phyloP scores from a whole-genome alignment of 1,140 invertebrate species.

The Eupeodes corollae region DNA sequence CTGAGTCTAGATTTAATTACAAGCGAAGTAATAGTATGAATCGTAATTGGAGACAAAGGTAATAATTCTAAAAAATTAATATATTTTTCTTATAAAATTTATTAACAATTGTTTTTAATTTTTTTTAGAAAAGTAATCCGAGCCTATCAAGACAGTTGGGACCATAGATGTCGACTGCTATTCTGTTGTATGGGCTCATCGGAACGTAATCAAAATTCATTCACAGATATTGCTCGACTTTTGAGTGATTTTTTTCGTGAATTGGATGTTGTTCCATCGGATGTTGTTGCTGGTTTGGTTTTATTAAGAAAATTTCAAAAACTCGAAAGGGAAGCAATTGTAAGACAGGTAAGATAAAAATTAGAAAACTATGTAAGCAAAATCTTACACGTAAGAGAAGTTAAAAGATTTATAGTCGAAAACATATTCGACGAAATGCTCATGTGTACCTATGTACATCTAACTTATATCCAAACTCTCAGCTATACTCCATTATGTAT shows the following conservation, averaged over 20 bases:
- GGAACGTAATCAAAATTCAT: conserved; percentile 71
- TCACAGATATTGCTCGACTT: conserved; percentile 74
- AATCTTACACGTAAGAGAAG: too few relatives aligned
- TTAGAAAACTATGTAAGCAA: too few relatives aligned
- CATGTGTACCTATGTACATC: too few relatives aligned
- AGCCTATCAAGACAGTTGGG: conserved; percentile 85
- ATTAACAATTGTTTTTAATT: background rate
- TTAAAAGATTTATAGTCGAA: too few relatives aligned
- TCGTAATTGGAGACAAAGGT: conserved; percentile 83
- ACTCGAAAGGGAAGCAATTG: conserved; percentile 62
- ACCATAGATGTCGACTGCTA: conserved; percentile 68
- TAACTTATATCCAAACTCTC: too few relatives aligned
- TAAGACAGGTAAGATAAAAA: conserved; percentile 51
- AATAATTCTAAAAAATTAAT: conserved; percentile 4
- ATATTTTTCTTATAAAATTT: conserved; percentile 4
- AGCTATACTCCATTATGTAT: too few relatives aligned
- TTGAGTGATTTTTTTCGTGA: conserved; percentile 84
- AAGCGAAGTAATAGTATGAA: conserved; percentile 66
- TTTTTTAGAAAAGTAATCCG: conserved; percentile 70
- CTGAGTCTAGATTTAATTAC: conserved; percentile 61
- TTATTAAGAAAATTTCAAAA: conserved; percentile 74
- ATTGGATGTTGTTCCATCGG: conserved; percentile 83
- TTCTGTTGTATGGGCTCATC: conserved; percentile 79
- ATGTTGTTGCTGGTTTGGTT: conserved; percentile 77
- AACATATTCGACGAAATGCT: too few relatives aligned